A percentile compares a stretch with the other conserved stretches of the same genome.
phyloP scores from a whole-genome alignment of 2,888 invertebrate species.

The Pterobdella sp. region DNA sequence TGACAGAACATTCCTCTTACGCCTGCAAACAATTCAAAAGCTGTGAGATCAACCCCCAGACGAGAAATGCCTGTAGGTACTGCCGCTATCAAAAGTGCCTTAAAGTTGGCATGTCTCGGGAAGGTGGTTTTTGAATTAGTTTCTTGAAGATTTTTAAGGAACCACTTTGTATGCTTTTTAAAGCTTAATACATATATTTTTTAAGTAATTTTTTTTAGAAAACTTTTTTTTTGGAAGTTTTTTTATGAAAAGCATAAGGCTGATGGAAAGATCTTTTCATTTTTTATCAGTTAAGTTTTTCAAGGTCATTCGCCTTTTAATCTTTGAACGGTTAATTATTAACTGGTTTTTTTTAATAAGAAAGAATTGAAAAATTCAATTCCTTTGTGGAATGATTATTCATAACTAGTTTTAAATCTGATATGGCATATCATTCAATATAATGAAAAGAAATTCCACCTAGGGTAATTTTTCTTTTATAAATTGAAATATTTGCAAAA shows the following conservation, averaged over 20 bases:
- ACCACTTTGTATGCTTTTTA: not conserved
- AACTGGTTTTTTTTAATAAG: too few relatives aligned
- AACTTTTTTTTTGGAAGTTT: not conserved
- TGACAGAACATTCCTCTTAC: conserved; percentile 33
- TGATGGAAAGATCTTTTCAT: too few relatives aligned
- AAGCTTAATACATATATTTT: not conserved
- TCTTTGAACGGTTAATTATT: too few relatives aligned
- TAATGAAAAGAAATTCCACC: too few relatives aligned
- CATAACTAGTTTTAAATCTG: too few relatives aligned
- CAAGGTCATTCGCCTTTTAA: too few relatives aligned
- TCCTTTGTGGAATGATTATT: too few relatives aligned
- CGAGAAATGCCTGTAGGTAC: conserved; percentile 34
- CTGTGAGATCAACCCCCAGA: conserved; percentile 35
- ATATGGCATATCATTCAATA: too few relatives aligned
- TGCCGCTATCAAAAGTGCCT: conserved; percentile 36
- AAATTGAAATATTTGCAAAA: not conserved
- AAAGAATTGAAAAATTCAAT: too few relatives aligned
- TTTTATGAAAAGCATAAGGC: not conserved
- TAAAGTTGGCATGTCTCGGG: conserved; percentile 32
- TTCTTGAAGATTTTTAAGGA: too few relatives aligned
- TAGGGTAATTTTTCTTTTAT: not conserved
- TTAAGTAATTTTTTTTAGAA: not conserved
- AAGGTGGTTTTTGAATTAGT: conserved; percentile 31
- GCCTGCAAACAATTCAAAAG: conserved; percentile 28
- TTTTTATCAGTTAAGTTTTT: too few relatives aligned